Conservation (phyloP, 2,113 vertebrate species). For the Orycteropus afer region DNA sequence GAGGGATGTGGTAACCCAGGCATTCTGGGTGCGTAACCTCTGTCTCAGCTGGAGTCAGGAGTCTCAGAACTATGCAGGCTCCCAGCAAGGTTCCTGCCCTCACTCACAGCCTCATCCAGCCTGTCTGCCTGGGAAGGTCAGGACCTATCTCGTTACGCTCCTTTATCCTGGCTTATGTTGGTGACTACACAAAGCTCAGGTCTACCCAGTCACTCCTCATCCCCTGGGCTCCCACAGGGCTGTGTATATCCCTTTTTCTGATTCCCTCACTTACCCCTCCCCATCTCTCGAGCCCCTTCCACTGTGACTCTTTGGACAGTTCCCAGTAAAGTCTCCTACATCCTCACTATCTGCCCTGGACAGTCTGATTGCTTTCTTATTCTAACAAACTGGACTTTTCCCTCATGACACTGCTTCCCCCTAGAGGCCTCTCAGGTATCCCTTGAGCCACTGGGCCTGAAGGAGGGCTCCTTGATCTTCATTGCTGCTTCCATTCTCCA, state of each 20-base stretch:
- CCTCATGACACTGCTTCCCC: neutral
- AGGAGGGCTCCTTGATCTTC: neutral
- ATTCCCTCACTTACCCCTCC: neutral
- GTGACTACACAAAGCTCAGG: neutral
- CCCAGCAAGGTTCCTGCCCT: neutral
- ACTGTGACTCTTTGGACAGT: neutral
- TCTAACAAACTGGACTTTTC: neutral
- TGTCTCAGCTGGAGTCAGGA: neutral
- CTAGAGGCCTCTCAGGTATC: neutral
- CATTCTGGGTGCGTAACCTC: neutral
- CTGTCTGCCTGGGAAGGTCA: too few relatives aligned
- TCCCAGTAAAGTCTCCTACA: neutral
- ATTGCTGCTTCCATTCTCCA: neutral
- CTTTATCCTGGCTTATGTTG: neutral
- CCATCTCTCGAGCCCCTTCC: neutral
- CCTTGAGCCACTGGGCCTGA: neutral
- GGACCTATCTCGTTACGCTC: too few relatives aligned
- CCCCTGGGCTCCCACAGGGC: neutral
- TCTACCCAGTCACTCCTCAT: neutral
- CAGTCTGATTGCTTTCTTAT: neutral
- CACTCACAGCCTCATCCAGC: neutral
- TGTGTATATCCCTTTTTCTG: neutral
- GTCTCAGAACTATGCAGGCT: neutral
- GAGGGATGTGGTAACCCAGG: neutral
- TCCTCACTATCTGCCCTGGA: neutral